These are phyloP conservation scores for Elysia chlorotica DNA, from an alignment of 1,140 invertebrate species.

Conservation along the genomic window DNA sequence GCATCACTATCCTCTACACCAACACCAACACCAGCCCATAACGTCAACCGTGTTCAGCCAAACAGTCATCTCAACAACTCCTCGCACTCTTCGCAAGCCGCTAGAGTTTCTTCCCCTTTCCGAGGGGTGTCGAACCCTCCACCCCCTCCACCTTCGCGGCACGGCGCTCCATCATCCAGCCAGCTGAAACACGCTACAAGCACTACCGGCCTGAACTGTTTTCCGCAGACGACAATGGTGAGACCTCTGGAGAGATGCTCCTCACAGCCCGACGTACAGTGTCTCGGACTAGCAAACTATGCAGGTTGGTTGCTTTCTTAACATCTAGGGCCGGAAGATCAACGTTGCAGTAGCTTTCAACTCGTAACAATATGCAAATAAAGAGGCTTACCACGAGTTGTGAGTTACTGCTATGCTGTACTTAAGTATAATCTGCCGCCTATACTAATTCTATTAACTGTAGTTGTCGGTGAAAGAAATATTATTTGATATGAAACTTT, in stretches of 20 bases:
- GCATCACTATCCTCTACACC: not conserved
- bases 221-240: not conserved
- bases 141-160: not conserved
- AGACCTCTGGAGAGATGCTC: slow-evolving; percentile 33
- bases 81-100: not conserved
- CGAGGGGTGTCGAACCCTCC: no score
- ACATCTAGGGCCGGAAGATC: no score
- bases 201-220: slow-evolving; percentile 7
- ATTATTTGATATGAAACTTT: not conserved
- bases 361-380: no score
- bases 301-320: no score
- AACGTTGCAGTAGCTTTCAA: no score
- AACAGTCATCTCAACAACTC: not conserved
- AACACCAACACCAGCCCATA: no score
- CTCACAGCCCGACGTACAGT: slow-evolving; percentile 41
- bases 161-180: not conserved
- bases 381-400: no score
- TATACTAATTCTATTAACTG: no score
- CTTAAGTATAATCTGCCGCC: no score
- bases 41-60: not conserved
- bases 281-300: no score
- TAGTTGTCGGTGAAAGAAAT: not conserved
- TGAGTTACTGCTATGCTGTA: no score
- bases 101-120: no score
- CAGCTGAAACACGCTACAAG: slow-evolving; percentile 15